Base-by-base conservation (phyloP, 1,140 invertebrate genomes). In the Aethina tumida region DNA sequence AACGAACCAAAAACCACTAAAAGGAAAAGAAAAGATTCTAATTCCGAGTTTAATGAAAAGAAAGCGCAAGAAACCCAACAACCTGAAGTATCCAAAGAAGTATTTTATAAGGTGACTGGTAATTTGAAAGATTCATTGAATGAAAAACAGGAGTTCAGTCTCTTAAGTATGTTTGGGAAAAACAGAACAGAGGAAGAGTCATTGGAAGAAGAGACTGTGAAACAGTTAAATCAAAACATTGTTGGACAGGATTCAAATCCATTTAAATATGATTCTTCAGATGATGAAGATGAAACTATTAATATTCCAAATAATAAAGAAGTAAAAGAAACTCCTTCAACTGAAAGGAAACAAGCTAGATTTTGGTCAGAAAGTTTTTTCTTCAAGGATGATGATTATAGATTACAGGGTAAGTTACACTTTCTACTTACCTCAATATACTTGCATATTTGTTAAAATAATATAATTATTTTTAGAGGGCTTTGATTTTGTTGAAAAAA, bases 241-340 rank as follows among this genome's bases (percentile, higher is more conserved):
- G 5, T 20, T 13, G 6, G 14, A 30, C 7, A 27, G 25, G 21
- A 31, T 9, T 28, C 62, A 49, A 75, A 73, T 57, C 66, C 68
- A 7, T 77, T 76, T 57, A 64, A 68, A n/a, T 75, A 74, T 55
- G 73, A 77, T 53, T 74, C 73, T 36, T 74, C 72, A 14, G 72
- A 75, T 39, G 60, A 64, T 50, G 68, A 71, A 48, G 58, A 61
- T 35, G 50, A 60, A 15, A 42, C 35, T n/a, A 30, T 53, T 24
- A 35, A 47, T 40, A 41, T 43, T 25, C 28, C 47, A 37, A 15
- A 18, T 30, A 50, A 38, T 30, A 15, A 5, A 25, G 34, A 45
- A 19, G 41, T 10, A 47, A 53, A 20, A 47, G 44, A 35, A 41
- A 50, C 31, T 22, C 31, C 41, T 38, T 13, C 40, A 44, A 15